Percentiles rank a stretch among this genome's conserved stretches.
Conservation (phyloP, 2,113 vertebrate species). For the Lampris incognitus region DNA sequence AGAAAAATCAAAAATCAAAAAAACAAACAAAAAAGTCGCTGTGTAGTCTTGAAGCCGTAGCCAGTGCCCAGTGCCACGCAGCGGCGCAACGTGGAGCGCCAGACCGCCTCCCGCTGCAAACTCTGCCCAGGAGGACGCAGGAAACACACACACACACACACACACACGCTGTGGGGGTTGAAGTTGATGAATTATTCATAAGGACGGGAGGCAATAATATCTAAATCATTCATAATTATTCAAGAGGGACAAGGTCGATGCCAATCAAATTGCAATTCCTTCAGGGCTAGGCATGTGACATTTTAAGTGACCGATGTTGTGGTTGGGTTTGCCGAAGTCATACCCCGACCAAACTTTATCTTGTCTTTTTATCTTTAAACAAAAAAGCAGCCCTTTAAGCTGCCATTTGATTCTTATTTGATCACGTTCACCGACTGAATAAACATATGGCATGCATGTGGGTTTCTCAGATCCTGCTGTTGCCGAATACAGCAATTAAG, state of each 20-base stretch:
- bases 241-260: slow-evolving; percentile 68
- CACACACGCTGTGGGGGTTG: slow-evolving; percentile 15
- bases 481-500: too few species aligned
- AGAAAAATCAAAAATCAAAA: too few species aligned
- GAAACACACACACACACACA: slow-evolving; percentile 16
- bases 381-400: slow-evolving; percentile 49
- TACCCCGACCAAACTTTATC: slow-evolving; percentile 12
- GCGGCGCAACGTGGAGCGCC: slow-evolving; percentile 70
- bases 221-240: slow-evolving; percentile 77
- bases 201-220: slow-evolving; percentile 68
- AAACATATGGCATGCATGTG: too few species aligned
- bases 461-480: too few species aligned
- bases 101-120: slow-evolving; percentile 48
- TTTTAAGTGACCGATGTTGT: slow-evolving; percentile 57
- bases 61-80: slow-evolving; percentile 74
- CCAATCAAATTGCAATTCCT: slow-evolving; percentile 68
- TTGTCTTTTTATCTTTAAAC: slow-evolving; percentile 55
- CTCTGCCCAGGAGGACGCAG: slow-evolving; percentile 2
- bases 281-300: slow-evolving; percentile 43
- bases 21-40: slow-evolving; percentile 13
- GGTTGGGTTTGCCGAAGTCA: slow-evolving; percentile 32
- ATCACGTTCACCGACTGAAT: too few species aligned
- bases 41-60: slow-evolving; percentile 20
- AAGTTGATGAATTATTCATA: slow-evolving; percentile 76
- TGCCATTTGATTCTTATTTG: slow-evolving; percentile 20